Percentiles rank a stretch among this genome's conserved stretches.
phyloP scores from a whole-genome alignment of 2,797 vertebrate genomes.

The Strix occidentalis region DNA sequence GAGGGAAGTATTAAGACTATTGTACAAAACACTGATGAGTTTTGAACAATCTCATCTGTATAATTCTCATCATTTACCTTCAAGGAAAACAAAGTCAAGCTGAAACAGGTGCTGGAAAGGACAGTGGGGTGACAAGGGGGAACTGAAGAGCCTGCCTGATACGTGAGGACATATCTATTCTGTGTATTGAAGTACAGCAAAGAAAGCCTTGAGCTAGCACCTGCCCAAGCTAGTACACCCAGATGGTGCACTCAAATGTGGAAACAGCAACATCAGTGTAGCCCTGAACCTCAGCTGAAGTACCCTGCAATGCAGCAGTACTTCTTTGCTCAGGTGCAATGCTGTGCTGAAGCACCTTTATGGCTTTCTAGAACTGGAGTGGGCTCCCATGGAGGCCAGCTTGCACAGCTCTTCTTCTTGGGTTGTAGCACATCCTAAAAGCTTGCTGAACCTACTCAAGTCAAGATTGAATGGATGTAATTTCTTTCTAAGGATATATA shows the following conservation, averaged over 20 bases:
- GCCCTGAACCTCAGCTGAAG: not conserved
- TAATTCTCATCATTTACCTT: conserved; percentile 29
- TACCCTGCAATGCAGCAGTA: not conserved
- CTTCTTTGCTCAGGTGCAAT: not conserved
- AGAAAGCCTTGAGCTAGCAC: conserved; percentile 54
- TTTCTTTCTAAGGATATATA: not conserved
- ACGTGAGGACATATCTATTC: not conserved
- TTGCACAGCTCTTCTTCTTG: not conserved
- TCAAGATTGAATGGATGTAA: not conserved
- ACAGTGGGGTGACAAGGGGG: not conserved
- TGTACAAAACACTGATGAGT: conserved; percentile 32
- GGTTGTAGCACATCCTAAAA: not conserved
- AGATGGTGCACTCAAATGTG: conserved; percentile 38
- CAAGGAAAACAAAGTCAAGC: conserved; percentile 39
- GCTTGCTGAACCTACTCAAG: not conserved
- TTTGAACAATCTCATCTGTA: conserved; percentile 1
- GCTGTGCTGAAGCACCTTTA: not conserved
- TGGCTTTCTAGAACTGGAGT: not conserved
- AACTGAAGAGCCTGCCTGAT: conserved; percentile 1
- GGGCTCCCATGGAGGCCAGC: not conserved
- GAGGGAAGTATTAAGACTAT: not conserved
- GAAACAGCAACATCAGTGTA: not conserved
- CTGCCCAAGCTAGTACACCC: conserved; percentile 12
- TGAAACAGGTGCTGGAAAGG: conserved; percentile 46
- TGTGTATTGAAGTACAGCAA: not conserved